Evolutionary conservation across 2,888 invertebrate genomes (phyloP).

Genomic region (Idaea straminata): DNA sequence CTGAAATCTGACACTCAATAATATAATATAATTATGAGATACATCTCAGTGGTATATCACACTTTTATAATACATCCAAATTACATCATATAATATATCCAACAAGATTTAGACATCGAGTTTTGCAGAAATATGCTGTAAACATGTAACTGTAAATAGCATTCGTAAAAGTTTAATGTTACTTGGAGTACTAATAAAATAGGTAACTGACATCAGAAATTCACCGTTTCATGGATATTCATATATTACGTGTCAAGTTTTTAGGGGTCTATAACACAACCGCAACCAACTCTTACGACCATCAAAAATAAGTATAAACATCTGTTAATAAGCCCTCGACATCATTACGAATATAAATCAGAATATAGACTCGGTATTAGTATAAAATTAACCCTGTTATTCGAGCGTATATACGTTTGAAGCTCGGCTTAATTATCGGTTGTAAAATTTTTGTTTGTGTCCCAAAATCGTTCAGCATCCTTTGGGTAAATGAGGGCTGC

Average conservation of each 20-base stretch:
- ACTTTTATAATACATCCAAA: neutral
- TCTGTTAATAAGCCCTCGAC: constrained; percentile 40
- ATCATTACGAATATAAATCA: constrained; percentile 9
- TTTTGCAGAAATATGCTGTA: constrained; percentile 9
- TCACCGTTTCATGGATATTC: constrained; percentile 9
- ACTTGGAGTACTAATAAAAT: constrained; percentile 31
- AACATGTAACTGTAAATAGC: constrained; percentile 26
- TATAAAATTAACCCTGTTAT: constrained; percentile 44
- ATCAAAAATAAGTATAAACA: constrained; percentile 39
- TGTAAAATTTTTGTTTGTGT: constrained; percentile 57
- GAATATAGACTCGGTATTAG: constrained; percentile 25
- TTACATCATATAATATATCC: neutral
- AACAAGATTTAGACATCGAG: constrained; percentile 15
- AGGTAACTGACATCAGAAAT: constrained; percentile 11
- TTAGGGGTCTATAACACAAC: constrained; percentile 35
- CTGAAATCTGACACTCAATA: no score
- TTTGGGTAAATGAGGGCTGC: constrained; percentile 44
- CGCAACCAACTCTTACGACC: constrained; percentile 32
- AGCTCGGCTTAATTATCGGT: constrained; percentile 48
- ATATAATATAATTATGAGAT: neutral
- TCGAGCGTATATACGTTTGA: constrained; percentile 34
- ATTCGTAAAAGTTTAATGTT: constrained; percentile 37
- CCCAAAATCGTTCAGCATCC: constrained; percentile 46
- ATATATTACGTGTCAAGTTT: constrained; percentile 31
- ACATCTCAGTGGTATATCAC: neutral